These are phyloP conservation scores for Ctenosaura bakeri DNA, from an alignment of 2,797 vertebrate species.

Conservation along the genomic window DNA sequence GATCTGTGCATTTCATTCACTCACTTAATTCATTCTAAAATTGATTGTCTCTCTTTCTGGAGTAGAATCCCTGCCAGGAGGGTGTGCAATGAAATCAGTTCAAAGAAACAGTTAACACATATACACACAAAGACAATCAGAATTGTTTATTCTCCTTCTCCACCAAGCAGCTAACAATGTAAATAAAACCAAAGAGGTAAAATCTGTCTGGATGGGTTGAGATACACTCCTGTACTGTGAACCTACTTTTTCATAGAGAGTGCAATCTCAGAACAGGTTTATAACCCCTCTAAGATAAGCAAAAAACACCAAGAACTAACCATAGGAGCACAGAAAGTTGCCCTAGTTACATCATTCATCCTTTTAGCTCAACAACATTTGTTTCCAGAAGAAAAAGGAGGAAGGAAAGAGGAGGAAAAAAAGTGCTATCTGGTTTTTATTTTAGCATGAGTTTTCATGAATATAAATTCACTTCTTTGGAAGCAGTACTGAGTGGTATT, in stretches of 20 bases:
- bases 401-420: too few relatives aligned
- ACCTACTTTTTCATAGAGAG: not conserved
- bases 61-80: not conserved
- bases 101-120: not conserved
- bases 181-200: not conserved
- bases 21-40: not conserved
- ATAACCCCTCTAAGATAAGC: not conserved
- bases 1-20: constrained; percentile 1
- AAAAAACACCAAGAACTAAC: not conserved
- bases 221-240: too few relatives aligned
- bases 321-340: not conserved
- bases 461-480: too few relatives aligned
- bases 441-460: too few relatives aligned
- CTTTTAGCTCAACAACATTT: not conserved
- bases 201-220: not conserved
- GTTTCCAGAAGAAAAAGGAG: too few relatives aligned
- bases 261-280: not conserved
- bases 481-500: too few relatives aligned
- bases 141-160: not conserved
- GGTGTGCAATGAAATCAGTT: constrained; percentile 4
- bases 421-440: too few relatives aligned
- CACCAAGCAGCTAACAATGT: not conserved
- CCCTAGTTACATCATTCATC: not conserved
- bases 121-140: not conserved
- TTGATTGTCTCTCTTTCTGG: not conserved